Evolutionary conservation across 1,140 invertebrate genomes (phyloP).

Genomic region (Rhopalosiphum padi): DNA sequence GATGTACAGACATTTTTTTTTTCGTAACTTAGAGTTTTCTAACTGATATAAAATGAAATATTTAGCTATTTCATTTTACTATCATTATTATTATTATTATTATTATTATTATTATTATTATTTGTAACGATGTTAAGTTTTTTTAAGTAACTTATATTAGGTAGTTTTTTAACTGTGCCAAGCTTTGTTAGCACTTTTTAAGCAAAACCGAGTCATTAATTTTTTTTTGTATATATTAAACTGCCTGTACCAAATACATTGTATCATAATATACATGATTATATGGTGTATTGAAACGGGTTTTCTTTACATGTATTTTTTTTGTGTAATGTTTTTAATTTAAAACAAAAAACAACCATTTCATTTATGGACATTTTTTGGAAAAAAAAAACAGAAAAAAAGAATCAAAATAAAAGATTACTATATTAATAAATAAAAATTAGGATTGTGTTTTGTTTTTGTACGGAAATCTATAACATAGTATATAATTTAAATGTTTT

Average conservation of each 20-base stretch:
- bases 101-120: constrained; percentile 11
- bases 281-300: not conserved
- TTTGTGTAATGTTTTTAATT: constrained; percentile 51
- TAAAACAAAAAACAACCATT: constrained; percentile 40
- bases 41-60: constrained; percentile 1
- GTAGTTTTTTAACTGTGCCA: constrained; percentile 56
- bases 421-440: constrained; percentile 15
- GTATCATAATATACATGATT: constrained; percentile 2
- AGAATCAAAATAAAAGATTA: constrained; percentile 38
- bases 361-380: constrained; percentile 30
- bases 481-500: not conserved
- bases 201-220: constrained; percentile 50
- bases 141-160: constrained; percentile 57
- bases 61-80: constrained; percentile 33
- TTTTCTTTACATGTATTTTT: constrained; percentile 44
- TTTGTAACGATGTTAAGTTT: constrained; percentile 53
- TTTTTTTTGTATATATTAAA: constrained; percentile 41
- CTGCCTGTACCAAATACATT: constrained; percentile 12
- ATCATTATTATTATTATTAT: constrained; percentile 37
- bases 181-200: constrained; percentile 57
- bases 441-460: not conserved
- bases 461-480: not conserved
- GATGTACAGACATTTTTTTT: constrained; percentile 49
- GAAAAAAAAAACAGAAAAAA: constrained; percentile 6
- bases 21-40: constrained; percentile 26